These are phyloP conservation scores for Anthopleura sola DNA, from an alignment of 64 coral and sea anemone species.

Conservation along the genomic window DNA sequence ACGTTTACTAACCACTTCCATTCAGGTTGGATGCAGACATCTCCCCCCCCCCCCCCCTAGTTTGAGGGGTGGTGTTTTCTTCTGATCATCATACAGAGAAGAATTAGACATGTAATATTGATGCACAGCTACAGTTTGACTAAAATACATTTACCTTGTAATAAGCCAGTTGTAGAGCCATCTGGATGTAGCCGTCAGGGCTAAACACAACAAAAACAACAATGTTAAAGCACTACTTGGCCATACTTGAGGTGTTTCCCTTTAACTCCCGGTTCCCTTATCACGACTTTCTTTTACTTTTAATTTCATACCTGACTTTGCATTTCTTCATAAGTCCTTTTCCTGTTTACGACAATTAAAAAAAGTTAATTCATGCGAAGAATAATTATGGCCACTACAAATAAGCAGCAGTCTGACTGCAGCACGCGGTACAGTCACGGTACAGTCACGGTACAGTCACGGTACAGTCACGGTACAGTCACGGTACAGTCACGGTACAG, in stretches of 20 bases:
- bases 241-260: no score
- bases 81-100: not conserved
- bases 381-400: not conserved
- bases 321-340: slow-evolving; percentile 91
- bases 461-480: no score
- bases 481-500: no score
- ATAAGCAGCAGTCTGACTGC: no score
- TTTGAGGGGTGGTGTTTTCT: no score
- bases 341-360: slow-evolving; percentile 36
- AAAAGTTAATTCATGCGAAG: not conserved
- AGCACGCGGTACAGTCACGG: no score
- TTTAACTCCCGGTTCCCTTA: no score
- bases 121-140: not conserved
- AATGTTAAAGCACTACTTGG: not conserved
- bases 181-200: slow-evolving; percentile 91
- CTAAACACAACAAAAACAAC: slow-evolving; percentile 24
- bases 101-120: not conserved
- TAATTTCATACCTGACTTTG: slow-evolving; percentile 77
- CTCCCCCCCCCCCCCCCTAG: no score
- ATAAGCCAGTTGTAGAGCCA: slow-evolving; percentile 80
- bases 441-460: no score
- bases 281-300: not conserved
- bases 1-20: no score
- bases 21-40: no score
- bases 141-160: slow-evolving; percentile 42